These are phyloP conservation scores for Sebastes aleutianus DNA, from an alignment of 2,797 vertebrate genomes.

Conservation along the genomic window DNA sequence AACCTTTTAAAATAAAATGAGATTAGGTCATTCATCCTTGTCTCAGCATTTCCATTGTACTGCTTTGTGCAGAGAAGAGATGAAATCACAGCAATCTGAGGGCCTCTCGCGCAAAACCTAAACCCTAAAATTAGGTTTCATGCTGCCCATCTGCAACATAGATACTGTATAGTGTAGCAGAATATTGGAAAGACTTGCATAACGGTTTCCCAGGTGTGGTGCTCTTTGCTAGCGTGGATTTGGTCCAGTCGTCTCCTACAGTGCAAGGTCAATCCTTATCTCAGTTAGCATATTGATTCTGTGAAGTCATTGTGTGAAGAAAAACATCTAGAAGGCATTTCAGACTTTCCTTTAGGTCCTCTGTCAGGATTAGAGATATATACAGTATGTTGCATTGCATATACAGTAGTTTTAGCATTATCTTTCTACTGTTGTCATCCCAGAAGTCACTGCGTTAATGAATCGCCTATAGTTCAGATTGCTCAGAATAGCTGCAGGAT, in stretches of 20 bases:
- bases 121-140: conserved; percentile 19
- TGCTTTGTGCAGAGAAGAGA: conserved; percentile 36
- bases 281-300: conserved; percentile 47
- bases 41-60: conserved; percentile 57
- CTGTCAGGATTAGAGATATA: background rate
- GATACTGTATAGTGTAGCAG: conserved; percentile 2
- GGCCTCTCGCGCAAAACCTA: conserved; percentile 15
- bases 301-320: conserved; percentile 12
- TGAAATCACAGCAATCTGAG: conserved; percentile 46
- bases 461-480: background rate
- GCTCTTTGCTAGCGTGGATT: conserved; percentile 9
- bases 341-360: background rate
- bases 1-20: conserved; percentile 71
- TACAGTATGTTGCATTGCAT: background rate
- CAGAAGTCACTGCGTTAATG: background rate
- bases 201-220: background rate
- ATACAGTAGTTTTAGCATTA: background rate
- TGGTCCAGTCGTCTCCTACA: conserved; percentile 19
- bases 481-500: conserved; percentile 1
- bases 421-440: conserved; percentile 1
- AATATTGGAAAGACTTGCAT: background rate
- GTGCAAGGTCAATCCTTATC: conserved; percentile 45
- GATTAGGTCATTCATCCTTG: conserved; percentile 70
- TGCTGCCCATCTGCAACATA: background rate
- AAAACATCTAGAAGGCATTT: conserved; percentile 34